Conservation (phyloP, 2,797 vertebrate species). For the Crotalus adamanteus region DNA sequence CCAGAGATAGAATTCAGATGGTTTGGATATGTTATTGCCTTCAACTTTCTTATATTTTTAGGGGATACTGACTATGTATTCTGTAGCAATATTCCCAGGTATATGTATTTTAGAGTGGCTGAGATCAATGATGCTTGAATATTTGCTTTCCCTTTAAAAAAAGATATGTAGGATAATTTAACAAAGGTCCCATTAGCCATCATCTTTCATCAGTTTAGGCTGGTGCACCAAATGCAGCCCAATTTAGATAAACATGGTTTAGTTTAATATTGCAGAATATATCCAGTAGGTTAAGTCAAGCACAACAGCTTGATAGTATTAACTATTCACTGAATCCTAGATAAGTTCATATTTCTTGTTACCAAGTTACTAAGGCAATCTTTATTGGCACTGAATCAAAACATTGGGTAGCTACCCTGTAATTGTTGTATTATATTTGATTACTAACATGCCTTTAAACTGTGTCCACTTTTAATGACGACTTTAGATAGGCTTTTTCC, state of each 20-base stretch:
- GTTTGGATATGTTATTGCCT: background rate
- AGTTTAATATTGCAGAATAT: background rate
- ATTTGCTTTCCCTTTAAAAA: background rate
- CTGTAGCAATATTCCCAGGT: background rate
- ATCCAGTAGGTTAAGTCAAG: background rate
- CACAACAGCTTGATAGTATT: background rate
- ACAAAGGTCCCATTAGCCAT: background rate
- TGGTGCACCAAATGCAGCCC: background rate
- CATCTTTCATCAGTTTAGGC: background rate
- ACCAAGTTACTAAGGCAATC: background rate
- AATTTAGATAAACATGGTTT: background rate
- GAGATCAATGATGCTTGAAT: background rate
- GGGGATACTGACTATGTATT: background rate
- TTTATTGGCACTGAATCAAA: background rate
- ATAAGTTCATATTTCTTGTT: background rate
- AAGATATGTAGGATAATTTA: background rate
- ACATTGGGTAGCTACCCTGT: background rate
- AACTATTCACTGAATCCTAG: background rate
- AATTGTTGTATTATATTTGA: background rate
- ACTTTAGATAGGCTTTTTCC: background rate
- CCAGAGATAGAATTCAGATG: background rate
- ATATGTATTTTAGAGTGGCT: background rate
- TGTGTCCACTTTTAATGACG: background rate
- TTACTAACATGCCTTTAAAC: background rate
- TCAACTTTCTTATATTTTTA: background rate